Evolutionary conservation across 2,797 vertebrate genomes (phyloP).

Genomic region (Smutsia temminckii): DNA sequence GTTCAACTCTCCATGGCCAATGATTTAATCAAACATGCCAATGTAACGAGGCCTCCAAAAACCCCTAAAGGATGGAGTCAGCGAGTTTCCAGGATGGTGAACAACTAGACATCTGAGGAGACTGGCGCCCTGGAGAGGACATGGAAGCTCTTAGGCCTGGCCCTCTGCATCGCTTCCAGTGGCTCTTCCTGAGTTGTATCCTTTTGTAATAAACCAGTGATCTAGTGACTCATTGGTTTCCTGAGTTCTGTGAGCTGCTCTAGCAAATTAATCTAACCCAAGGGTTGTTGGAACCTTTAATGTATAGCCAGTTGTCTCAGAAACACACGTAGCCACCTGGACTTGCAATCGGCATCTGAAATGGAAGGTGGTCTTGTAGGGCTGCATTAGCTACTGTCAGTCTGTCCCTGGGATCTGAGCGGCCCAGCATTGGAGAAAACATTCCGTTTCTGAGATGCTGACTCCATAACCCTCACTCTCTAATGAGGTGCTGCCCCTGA

Average conservation of each 20-base stretch:
- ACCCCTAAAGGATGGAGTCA: not conserved
- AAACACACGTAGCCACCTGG: not conserved
- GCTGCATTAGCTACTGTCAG: not conserved
- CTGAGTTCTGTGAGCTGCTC: not conserved
- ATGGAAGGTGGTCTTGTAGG: not conserved
- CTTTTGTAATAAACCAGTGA: not conserved
- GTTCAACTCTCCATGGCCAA: not conserved
- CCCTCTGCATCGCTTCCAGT: not conserved
- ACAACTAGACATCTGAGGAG: not conserved
- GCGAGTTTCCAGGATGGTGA: not conserved
- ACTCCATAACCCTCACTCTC: not conserved
- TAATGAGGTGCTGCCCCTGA: not conserved
- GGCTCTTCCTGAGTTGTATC: not conserved
- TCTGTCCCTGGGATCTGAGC: not conserved
- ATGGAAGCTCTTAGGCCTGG: not conserved
- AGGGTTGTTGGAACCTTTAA: not conserved
- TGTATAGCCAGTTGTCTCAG: not conserved
- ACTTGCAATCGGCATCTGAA: not conserved
- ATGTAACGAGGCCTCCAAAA: not conserved
- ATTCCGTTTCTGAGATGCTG: not conserved
- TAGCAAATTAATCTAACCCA: not conserved
- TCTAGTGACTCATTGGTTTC: not conserved
- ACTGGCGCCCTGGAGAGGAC: not conserved
- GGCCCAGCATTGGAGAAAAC: not conserved
- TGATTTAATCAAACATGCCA: not conserved